Evolutionary conservation across 2,888 invertebrate genomes (phyloP).

Genomic region (Sialis lutaria): DNA sequence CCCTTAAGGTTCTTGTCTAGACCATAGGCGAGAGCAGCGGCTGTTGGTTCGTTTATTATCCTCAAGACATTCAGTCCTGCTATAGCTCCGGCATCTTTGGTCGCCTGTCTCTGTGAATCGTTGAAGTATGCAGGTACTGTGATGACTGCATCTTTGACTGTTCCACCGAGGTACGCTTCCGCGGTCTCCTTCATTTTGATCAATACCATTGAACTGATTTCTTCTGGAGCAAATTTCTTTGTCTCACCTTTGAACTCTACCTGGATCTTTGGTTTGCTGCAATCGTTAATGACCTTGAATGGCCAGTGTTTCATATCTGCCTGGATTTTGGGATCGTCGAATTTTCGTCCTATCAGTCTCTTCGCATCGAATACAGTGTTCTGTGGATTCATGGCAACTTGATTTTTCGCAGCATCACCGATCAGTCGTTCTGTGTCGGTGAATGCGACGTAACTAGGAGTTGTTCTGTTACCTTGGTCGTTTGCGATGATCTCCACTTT

Average conservation of each 20-base stretch:
- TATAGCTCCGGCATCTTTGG: conserved; percentile 50
- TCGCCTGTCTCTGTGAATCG: conserved; percentile 46
- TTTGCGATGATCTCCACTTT: conserved; percentile 57
- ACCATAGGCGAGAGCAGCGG: conserved; percentile 39
- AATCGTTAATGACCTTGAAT: conserved; percentile 44
- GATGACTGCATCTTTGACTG: conserved; percentile 53
- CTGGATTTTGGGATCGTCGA: conserved; percentile 52
- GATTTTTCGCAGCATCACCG: conserved; percentile 48
- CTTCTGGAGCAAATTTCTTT: conserved; percentile 49
- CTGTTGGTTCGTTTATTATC: conserved; percentile 46
- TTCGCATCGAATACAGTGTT: conserved; percentile 54
- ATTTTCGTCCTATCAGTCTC: conserved; percentile 43
- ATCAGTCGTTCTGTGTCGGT: conserved; percentile 44
- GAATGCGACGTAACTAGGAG: conserved; percentile 55
- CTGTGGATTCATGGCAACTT: conserved; percentile 48
- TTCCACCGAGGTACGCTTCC: conserved; percentile 47
- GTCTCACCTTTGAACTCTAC: conserved; percentile 42
- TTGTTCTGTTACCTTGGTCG: conserved; percentile 52
- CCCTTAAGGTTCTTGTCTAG: conserved; percentile 24
- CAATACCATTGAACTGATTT: conserved; percentile 50
- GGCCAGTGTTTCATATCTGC: conserved; percentile 67
- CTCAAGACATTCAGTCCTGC: conserved; percentile 46
- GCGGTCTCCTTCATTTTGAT: conserved; percentile 45
- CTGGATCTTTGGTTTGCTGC: conserved; percentile 42
- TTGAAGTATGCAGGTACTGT: conserved; percentile 68